These are phyloP conservation scores for Halcyon badia DNA, from an alignment of 2,797 vertebrate species.

Conservation along the genomic window DNA sequence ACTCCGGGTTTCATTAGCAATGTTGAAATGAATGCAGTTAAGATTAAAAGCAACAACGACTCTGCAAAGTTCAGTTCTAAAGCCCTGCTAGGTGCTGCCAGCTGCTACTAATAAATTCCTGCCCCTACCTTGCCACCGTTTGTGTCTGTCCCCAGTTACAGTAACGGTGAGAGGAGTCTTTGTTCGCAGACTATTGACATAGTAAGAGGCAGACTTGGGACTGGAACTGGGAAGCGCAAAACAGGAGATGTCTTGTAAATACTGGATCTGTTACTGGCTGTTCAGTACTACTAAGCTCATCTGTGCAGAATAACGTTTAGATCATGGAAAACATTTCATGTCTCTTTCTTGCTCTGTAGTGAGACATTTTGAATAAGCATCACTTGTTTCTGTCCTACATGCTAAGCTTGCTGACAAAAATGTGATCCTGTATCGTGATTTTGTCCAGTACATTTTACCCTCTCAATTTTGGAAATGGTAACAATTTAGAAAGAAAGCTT, in stretches of 20 bases:
- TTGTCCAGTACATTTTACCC: neutral
- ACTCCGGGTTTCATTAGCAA: neutral
- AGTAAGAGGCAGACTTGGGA: neutral
- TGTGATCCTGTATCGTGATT: neutral
- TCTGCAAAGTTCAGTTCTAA: neutral
- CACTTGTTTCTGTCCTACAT: neutral
- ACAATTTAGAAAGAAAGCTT: neutral
- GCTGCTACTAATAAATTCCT: neutral
- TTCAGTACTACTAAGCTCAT: neutral
- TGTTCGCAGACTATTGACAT: neutral
- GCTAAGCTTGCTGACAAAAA: neutral
- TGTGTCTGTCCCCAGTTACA: neutral
- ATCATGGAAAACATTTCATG: neutral
- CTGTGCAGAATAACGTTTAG: neutral
- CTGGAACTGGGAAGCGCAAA: neutral
- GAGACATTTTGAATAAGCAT: neutral
- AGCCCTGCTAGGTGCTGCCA: neutral
- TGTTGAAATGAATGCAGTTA: neutral
- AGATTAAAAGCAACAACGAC: neutral
- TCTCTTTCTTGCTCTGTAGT: neutral
- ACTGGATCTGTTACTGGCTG: neutral
- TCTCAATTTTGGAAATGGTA: neutral
- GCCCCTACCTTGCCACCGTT: rapidly evolving
- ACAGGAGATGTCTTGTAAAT: neutral
- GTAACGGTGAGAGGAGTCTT: neutral